A percentile compares a stretch with the other conserved stretches of the same genome.
Evolutionary conservation across 2,888 invertebrate genomes (phyloP).

Genomic region (Nineta flava): DNA sequence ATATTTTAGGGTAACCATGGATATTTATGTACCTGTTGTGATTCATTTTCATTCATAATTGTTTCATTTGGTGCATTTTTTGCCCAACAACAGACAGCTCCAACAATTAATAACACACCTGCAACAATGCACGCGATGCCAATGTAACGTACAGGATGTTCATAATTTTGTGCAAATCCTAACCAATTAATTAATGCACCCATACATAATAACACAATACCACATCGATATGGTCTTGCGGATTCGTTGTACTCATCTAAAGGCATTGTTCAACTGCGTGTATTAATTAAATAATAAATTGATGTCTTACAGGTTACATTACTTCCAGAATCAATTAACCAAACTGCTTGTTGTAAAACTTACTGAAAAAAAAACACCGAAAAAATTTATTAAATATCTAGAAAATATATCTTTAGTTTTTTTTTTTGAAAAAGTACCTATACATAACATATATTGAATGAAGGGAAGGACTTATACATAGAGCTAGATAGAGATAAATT

Average conservation of each 20-base stretch:
- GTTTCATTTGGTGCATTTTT: slow-evolving; percentile 16
- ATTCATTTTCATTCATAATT: not conserved
- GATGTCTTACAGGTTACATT: too few species aligned
- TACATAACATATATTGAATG: too few species aligned
- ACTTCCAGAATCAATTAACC: too few species aligned
- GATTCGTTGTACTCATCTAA: slow-evolving; percentile 20
- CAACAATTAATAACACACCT: slow-evolving; percentile 53
- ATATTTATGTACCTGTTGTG: not conserved
- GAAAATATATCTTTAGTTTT: too few species aligned
- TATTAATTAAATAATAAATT: not conserved
- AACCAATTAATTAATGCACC: slow-evolving; percentile 61
- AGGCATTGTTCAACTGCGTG: not conserved
- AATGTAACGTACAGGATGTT: slow-evolving; percentile 54
- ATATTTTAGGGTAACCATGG: too few species aligned
- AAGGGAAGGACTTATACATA: too few species aligned
- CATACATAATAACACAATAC: slow-evolving; percentile 54
- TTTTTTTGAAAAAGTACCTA: too few species aligned
- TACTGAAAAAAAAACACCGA: too few species aligned
- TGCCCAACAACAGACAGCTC: slow-evolving; percentile 61
- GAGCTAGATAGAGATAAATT: too few species aligned
- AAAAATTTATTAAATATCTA: too few species aligned
- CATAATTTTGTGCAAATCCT: slow-evolving; percentile 53
- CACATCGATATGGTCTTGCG: slow-evolving; percentile 56
- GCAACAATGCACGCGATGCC: slow-evolving; percentile 60
- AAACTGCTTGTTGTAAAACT: too few species aligned